Base-by-base conservation (phyloP, 2,113 vertebrate species). In the Morphnarchus princeps region DNA sequence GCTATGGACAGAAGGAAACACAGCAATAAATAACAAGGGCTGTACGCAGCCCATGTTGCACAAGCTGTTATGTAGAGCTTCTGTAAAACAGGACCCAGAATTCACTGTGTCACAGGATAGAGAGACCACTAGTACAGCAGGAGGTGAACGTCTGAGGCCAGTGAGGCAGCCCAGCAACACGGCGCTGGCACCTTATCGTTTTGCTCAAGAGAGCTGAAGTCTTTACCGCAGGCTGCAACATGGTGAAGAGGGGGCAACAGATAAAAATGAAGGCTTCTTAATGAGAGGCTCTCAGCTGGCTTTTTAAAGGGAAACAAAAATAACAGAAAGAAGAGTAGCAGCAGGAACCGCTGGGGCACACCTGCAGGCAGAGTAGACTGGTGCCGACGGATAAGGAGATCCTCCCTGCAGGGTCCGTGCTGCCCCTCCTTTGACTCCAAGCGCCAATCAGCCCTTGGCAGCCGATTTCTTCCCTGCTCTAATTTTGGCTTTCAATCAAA, bases 401-500 rank as follows among this genome's bases (percentile, higher is more conserved):
- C 74, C 90, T 81, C 36, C 20, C 82, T 32, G 55, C 3, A 15
- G 31, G 21, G 71, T 94, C 70, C 2, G 3, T 8, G 63, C n/a
- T 69, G 62, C 85, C 80, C 61, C 86, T 87, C 86, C 85, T 86
- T 91, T 59, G 77, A 71, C 87, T 76, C 76, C 86, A 50, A 92
- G 71, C 8, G 34, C 89, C 89, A 96, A 95, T 95, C 93, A 94
- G 88, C n/a, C 45, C 61, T 92, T 45, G 71, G 63, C 85, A 94
- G 78, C 47, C 69, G 74, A 92, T 96, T 95, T 90, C 85, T 80
- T 80, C 76, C 76, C 7, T 72, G 32, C 89, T 90, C 79, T 79
- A 67, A 57, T 65, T 76, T 52, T 96, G 96, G 95, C 96, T 71
- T 91, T 31, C 42, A 79, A 94, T 97, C 97, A 98, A 96, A 97